Evolutionary conservation across 2,797 vertebrate species (phyloP).

Genomic region (Danio choprae): DNA sequence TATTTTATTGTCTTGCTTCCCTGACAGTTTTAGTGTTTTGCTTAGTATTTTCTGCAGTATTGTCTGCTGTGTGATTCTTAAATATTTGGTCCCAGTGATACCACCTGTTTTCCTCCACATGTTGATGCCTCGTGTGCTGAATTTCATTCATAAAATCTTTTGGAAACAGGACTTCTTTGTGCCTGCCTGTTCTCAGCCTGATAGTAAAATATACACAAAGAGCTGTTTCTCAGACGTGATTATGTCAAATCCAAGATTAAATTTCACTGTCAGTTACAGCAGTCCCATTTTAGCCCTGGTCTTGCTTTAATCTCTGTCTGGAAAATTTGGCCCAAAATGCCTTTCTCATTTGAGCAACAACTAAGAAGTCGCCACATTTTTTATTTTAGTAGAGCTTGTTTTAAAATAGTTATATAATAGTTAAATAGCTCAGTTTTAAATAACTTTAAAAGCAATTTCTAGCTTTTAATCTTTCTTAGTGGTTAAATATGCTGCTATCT

Average conservation of each 20-base stretch:
- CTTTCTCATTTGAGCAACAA: neutral
- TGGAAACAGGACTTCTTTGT: neutral
- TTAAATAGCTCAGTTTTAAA: too few species aligned
- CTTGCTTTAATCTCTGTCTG: conserved; percentile 9
- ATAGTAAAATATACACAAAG: conserved; percentile 5
- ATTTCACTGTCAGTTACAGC: conserved; percentile 15
- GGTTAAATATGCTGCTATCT: too few species aligned
- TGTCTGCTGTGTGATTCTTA: neutral
- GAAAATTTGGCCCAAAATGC: neutral
- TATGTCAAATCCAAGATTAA: conserved; percentile 20
- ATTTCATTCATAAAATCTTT: conserved; percentile 25
- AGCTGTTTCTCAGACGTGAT: conserved; percentile 15
- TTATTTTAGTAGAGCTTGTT: too few species aligned
- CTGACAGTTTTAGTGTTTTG: neutral
- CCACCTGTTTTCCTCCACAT: neutral
- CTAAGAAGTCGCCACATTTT: neutral
- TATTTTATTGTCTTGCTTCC: neutral
- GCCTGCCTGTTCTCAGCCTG: neutral
- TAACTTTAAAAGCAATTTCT: too few species aligned
- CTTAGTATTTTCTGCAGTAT: neutral
- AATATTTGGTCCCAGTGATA: neutral
- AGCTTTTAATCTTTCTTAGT: too few species aligned
- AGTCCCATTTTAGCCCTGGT: neutral
- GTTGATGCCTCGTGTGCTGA: neutral
- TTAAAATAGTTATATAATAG: too few species aligned